Base-by-base conservation (phyloP, 2,797 vertebrate genomes). In the Lagocephalus sceleratus region DNA sequence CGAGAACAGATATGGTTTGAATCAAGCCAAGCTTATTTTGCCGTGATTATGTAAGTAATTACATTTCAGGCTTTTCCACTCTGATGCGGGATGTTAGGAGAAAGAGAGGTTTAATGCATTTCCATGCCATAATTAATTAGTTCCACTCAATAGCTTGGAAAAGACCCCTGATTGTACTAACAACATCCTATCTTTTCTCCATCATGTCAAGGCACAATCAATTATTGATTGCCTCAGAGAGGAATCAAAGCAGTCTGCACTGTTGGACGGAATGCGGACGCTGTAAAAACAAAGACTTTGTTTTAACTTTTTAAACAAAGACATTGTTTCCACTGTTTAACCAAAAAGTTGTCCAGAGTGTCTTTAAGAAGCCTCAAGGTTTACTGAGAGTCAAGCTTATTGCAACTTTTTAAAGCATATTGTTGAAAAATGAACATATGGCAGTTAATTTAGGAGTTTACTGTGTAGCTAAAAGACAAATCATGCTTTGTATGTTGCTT, bases 111-210 rank as follows among this genome's bases (percentile, higher is more conserved):
- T 79, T 78, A 85, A 79, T 43, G 73, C 79, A 86, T 88, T 89
- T 85, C 60, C 85, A 88, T 74, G 84, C 82, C 77, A 66, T 87
- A 88, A 89, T 88, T 85, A 86, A 87, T 89, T 88, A 69, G 85
- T 88, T 88, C 81, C 81, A 81, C 73, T 76, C 81, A 76, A 88
- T 85, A 76, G 66, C 48, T 75, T 83, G 84, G 76, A 85, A 81
- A 78, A 69, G 60, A 49, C 54, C 66, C 69, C 66, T 87, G 87
- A 88, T 85, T 85, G 74, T 71, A 79, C 59, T 25, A 79, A 78
- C 68, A 83, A 75, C 66, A 74, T 71, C 60, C 64, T 73, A 60
- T 71, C 72, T 73, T 71, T 65, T 47, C 74, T 57, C 39, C 60
- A 83, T 79, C 71, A 67, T 50, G 66, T 74, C 72, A 82, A 83